Percentiles rank a stretch among this genome's conserved stretches.
phyloP scores from a whole-genome alignment of 2,888 invertebrate genomes.

The Coenonympha glycerion region DNA sequence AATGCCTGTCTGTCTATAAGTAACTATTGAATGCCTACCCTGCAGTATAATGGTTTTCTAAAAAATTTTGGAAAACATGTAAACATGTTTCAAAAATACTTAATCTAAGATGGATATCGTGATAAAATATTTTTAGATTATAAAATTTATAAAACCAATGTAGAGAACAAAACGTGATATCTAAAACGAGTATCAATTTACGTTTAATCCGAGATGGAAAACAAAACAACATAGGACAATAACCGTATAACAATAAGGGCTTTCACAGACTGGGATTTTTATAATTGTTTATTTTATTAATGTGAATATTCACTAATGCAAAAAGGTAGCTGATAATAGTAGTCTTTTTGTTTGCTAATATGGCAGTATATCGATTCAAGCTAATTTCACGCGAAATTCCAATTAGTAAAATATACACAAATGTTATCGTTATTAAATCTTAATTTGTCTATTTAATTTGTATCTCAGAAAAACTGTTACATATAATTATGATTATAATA shows the following conservation, averaged over 20 bases:
- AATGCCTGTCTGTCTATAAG: too few species aligned
- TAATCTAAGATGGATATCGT: background rate
- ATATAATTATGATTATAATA: too few species aligned
- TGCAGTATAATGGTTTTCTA: background rate
- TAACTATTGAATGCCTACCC: background rate
- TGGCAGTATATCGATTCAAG: too few species aligned
- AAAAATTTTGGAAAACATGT: background rate
- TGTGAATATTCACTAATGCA: too few species aligned
- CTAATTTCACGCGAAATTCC: too few species aligned
- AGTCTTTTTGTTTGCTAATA: too few species aligned
- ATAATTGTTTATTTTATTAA: too few species aligned
- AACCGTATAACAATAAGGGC: conserved; percentile 28
- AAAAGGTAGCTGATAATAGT: too few species aligned
- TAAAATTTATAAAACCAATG: conserved; percentile 3
- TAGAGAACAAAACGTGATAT: conserved; percentile 10
- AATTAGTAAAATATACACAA: too few species aligned
- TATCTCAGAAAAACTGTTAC: too few species aligned
- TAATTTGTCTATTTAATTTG: too few species aligned
- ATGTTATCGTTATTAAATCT: too few species aligned
- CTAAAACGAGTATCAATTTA: conserved; percentile 26
- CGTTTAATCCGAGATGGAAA: conserved; percentile 24
- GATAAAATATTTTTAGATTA: conserved; percentile 6
- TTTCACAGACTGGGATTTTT: background rate
- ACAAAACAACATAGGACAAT: conserved; percentile 23
- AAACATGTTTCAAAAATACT: background rate